Evolutionary conservation across 2,797 vertebrate genomes (phyloP).

Genomic region (Chlorospingus flavigularis): DNA sequence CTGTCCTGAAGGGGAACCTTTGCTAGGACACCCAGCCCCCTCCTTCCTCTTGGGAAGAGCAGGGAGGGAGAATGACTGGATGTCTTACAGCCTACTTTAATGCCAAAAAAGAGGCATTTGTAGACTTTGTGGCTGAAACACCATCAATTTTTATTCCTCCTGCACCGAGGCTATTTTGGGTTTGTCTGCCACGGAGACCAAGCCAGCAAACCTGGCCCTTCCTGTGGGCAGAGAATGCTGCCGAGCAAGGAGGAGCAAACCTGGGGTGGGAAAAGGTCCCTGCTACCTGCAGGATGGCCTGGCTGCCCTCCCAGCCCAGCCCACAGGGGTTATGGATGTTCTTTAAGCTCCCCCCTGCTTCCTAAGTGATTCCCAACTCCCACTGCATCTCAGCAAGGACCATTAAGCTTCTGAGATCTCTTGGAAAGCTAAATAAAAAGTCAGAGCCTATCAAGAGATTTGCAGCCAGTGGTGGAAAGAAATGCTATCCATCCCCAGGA

Average conservation of each 20-base stretch:
- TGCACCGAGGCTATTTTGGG: neutral
- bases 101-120: neutral
- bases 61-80: neutral
- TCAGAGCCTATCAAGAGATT: neutral
- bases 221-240: fast-evolving
- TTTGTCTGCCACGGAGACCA: neutral
- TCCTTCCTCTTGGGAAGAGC: neutral
- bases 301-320: neutral
- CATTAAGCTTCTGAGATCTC: neutral
- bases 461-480: neutral
- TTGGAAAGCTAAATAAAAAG: neutral
- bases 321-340: neutral
- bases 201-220: neutral
- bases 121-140: neutral
- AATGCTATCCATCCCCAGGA: neutral
- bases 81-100: neutral
- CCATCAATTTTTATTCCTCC: neutral
- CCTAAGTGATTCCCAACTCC: neutral
- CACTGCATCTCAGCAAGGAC: neutral
- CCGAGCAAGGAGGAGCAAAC: neutral
- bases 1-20: neutral
- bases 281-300: fast-evolving
- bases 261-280: neutral
- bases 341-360: neutral
- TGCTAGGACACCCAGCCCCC: neutral